Conservation (phyloP, 2,113 vertebrate species). For the Peucedramus taeniatus region DNA sequence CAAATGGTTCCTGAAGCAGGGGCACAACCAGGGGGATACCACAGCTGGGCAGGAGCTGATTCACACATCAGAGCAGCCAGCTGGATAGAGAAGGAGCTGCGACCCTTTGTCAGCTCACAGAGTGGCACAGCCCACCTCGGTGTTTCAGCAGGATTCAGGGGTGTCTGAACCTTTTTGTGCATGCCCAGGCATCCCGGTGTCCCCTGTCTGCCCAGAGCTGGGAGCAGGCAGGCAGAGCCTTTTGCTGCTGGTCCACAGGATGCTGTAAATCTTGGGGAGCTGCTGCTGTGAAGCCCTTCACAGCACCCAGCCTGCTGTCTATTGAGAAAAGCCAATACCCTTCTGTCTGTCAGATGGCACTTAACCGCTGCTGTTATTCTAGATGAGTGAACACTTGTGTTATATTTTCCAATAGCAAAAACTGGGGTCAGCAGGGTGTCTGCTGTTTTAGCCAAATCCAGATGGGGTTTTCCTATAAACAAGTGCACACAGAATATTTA, state of each 20-base stretch:
- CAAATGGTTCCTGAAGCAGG: background rate
- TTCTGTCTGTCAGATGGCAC: constrained; percentile 94
- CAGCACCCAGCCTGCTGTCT: constrained; percentile 71
- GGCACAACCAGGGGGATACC: background rate
- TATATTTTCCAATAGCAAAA: constrained; percentile 97
- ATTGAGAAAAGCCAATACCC: constrained; percentile 87
- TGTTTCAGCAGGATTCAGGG: background rate
- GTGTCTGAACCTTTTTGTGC: background rate
- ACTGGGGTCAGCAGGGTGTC: constrained; percentile 87
- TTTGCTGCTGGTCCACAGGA: constrained; percentile 28
- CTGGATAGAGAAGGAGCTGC: background rate
- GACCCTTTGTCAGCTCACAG: background rate
- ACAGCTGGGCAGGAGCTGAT: background rate
- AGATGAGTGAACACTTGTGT: constrained; percentile 92
- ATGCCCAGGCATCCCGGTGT: background rate
- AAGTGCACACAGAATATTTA: constrained; percentile 97
- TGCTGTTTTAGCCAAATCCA: constrained; percentile 89
- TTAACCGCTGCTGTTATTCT: constrained; percentile 82
- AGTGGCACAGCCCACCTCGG: background rate
- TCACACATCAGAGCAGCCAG: background rate
- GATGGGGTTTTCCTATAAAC: constrained; percentile 99
- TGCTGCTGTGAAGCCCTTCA: constrained; percentile 63
- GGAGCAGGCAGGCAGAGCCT: background rate
- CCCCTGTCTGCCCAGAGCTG: background rate
- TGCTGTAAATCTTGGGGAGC: constrained; percentile 67